A percentile compares a stretch with the other conserved stretches of the same genome.
These are phyloP conservation scores for Bombus waltoni DNA, from an alignment of 1,140 invertebrate species.

Conservation along the genomic window DNA sequence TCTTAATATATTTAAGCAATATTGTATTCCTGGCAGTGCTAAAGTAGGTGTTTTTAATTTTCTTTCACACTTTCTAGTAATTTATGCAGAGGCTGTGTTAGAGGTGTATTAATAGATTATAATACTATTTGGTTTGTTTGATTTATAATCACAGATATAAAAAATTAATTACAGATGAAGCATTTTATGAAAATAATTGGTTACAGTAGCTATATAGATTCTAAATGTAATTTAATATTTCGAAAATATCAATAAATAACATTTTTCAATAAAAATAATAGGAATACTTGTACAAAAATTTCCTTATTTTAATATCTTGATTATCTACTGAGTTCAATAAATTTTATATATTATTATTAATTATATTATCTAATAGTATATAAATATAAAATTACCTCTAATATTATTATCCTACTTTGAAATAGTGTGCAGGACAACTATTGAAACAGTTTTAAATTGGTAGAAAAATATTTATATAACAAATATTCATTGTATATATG, in stretches of 20 bases:
- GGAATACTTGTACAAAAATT: conserved; percentile 26
- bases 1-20: conserved; percentile 19
- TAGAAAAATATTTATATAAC: conserved; percentile 35
- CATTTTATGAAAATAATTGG: conserved; percentile 39
- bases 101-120: conserved; percentile 41
- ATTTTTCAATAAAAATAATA: conserved; percentile 40
- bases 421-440: background rate
- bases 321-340: background rate
- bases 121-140: conserved; percentile 23
- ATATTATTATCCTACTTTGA: background rate
- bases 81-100: conserved; percentile 56
- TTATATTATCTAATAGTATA: conserved; percentile 3
- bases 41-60: conserved; percentile 28
- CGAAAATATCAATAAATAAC: conserved; percentile 65
- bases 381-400: conserved; percentile 8
- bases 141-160: conserved; percentile 5
- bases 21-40: conserved; percentile 17
- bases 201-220: conserved; percentile 26
- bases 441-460: conserved; percentile 1
- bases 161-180: conserved; percentile 16
- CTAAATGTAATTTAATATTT: conserved; percentile 55
- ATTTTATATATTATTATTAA: background rate
- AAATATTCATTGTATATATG: conserved; percentile 16
- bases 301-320: conserved; percentile 5
- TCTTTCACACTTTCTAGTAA: conserved; percentile 53